These are phyloP conservation scores for Tretioscincus oriximinensis DNA, from an alignment of 2,113 vertebrate species.

Conservation along the genomic window DNA sequence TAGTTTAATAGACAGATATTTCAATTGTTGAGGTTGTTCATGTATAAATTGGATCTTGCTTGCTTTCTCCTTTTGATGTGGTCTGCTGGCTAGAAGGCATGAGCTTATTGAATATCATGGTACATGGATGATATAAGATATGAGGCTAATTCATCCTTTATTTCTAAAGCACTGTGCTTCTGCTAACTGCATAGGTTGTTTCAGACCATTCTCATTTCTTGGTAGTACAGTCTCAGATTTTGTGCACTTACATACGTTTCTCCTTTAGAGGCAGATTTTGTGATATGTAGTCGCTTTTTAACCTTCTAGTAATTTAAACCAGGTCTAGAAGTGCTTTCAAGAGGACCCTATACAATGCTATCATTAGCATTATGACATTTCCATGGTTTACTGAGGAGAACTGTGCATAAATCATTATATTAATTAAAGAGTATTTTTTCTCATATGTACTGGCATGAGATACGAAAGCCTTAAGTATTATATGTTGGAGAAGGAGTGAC, in stretches of 20 bases:
- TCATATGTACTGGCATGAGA: neutral
- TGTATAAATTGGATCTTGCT: neutral
- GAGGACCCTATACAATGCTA: neutral
- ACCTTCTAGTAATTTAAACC: no score
- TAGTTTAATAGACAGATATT: neutral
- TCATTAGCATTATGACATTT: neutral
- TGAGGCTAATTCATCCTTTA: no score
- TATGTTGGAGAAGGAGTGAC: constrained; percentile 12
- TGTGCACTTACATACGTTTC: no score
- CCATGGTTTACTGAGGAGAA: constrained; percentile 14
- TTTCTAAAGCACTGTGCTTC: no score
- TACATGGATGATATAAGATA: neutral
- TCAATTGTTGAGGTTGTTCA: neutral
- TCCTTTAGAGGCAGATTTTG: no score
- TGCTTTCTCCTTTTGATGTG: neutral
- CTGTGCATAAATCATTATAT: neutral
- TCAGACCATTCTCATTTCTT: no score
- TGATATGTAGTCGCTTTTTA: no score
- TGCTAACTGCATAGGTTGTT: no score
- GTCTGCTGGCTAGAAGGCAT: neutral
- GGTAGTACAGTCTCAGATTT: no score
- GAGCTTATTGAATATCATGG: neutral
- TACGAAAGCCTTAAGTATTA: constrained; percentile 16
- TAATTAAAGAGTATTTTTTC: neutral
- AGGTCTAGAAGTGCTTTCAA: neutral